These are phyloP conservation scores for Pachyuromys duprasi DNA, from an alignment of 2,797 vertebrate genomes.

Conservation along the genomic window DNA sequence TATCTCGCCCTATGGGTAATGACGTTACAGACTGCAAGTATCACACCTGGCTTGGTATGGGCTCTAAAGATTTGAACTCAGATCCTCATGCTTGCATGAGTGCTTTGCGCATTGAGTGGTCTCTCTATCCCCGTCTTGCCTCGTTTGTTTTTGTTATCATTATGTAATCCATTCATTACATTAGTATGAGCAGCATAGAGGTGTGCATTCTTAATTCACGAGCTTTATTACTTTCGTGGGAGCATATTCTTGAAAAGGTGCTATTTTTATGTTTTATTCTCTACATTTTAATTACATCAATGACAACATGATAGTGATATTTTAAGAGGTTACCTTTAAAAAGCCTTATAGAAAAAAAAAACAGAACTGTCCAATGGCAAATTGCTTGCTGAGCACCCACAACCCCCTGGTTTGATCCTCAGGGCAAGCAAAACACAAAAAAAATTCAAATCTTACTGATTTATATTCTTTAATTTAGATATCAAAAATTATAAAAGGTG, in stretches of 20 bases:
- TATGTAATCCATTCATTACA: not conserved
- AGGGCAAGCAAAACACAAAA: not conserved
- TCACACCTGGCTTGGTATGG: not conserved
- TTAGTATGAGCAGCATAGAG: not conserved
- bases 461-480: not conserved
- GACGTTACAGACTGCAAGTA: not conserved
- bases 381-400: not conserved
- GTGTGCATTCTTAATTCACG: not conserved
- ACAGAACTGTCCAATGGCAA: not conserved
- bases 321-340: not conserved
- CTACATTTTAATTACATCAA: not conserved
- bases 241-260: not conserved
- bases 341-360: not conserved
- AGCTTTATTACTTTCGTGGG: not conserved
- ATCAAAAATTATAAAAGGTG: not conserved
- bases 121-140: not conserved
- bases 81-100: not conserved
- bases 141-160: not conserved
- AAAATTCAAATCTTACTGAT: not conserved
- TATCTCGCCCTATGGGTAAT: not conserved
- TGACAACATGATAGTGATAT: not conserved
- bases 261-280: slow-evolving; percentile 26
- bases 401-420: not conserved
- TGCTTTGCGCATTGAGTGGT: not conserved
- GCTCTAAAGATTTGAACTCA: not conserved